These are phyloP conservation scores for Odontocerum albicorne DNA, from an alignment of 2,888 invertebrate species.

Conservation along the genomic window DNA sequence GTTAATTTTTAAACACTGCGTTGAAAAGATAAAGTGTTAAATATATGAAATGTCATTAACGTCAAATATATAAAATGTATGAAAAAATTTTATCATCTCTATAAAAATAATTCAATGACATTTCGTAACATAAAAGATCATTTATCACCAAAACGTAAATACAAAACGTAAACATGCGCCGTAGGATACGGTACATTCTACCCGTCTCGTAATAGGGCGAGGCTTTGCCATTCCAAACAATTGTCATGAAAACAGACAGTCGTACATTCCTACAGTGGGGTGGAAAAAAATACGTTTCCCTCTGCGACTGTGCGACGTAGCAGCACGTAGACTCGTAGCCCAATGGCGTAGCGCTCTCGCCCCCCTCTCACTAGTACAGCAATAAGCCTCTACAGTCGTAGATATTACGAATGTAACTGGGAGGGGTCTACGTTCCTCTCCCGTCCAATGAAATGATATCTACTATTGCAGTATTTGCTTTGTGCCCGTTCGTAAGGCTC, in stretches of 20 bases:
- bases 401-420: conserved; percentile 52
- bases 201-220: conserved; percentile 18
- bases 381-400: conserved; percentile 47
- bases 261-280: conserved; percentile 42
- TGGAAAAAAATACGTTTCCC: conserved; percentile 35
- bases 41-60: no score
- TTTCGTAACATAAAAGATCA: no score
- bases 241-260: conserved; percentile 47
- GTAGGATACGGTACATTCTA: conserved; percentile 1
- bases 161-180: conserved; percentile 18
- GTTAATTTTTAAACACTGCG: no score
- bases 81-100: no score
- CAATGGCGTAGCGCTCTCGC: conserved; percentile 49
- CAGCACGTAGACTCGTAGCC: conserved; percentile 31
- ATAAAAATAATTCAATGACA: no score
- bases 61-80: no score
- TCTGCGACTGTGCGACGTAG: conserved; percentile 24
- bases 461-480: conserved; percentile 54
- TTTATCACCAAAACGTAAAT: conserved; percentile 1
- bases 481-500: conserved; percentile 21
- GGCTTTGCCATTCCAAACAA: conserved; percentile 35
- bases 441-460: conserved; percentile 51
- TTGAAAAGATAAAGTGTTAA: no score
- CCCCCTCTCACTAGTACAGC: conserved; percentile 51
- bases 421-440: conserved; percentile 49